Evolutionary conservation across 2,888 invertebrate genomes (phyloP), one percentile per base, ranked within the genome.

Genomic region (Agrenia bidenticulata): DNA sequence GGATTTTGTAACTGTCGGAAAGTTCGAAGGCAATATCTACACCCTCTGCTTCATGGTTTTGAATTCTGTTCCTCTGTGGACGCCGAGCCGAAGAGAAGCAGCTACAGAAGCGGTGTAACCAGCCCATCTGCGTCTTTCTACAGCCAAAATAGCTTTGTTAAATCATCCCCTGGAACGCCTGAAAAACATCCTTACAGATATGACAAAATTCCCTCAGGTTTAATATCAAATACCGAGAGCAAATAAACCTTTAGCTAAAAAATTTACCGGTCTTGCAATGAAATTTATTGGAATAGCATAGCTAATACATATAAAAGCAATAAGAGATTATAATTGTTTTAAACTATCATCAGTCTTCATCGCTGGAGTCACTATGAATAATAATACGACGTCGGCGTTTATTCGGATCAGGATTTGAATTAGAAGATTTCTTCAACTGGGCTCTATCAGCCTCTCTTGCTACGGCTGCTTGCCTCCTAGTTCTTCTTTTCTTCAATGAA

Each of bases 321-420:
- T n/a, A 32, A 32, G 32, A 32, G 32, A 7, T 32, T 32, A 32
- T n/a, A n/a, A n/a, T n/a, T n/a, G n/a, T 39, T 39, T 39, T 11
- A n/a, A n/a, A n/a, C n/a, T n/a, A n/a, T n/a, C n/a, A n/a, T 45
- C 45, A 57, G 13, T 63, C 69, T 54, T 69, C 69, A 27, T 64
- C 64, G 51, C 64, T 64, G 1, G 66, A 58, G 51, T 61, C 61
- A 27, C 42, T 17, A 15, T 49, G 7, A 21, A 49, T 23, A 19
- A 64, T 26, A 21, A 66, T 42, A 1, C 66, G 61, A 7, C 60
- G 45, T 21, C 63, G 23, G 53, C 45, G 50, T 19, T 58, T 42
- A n/a, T 19, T 41, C 19, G 27, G 5, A 11, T 13, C 50, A 23
- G 23, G 37, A 2, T 37, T 37, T 50, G 41, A 39, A 26, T 9